A percentile compares a stretch with the other conserved stretches of the same genome.
phyloP scores from a whole-genome alignment of 1,140 invertebrate species.

The Phocides pigmalion region DNA sequence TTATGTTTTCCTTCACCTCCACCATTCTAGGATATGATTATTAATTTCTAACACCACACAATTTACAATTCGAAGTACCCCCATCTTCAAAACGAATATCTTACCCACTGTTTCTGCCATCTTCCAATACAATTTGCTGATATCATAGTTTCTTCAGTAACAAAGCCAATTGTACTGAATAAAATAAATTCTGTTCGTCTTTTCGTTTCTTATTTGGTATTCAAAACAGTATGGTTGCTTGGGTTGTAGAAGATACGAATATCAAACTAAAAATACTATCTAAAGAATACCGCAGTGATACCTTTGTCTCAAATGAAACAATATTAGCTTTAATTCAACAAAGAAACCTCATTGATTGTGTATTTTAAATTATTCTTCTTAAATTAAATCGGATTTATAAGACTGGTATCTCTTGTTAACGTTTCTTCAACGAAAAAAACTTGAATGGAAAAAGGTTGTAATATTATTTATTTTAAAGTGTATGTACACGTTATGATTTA shows the following conservation, averaged over 20 bases:
- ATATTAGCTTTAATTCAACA: slow-evolving; percentile 2
- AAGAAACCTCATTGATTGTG: neutral
- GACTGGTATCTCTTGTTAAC: no score
- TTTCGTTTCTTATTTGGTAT: neutral
- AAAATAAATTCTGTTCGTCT: neutral
- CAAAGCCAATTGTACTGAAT: neutral
- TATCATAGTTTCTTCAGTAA: slow-evolving; percentile 3
- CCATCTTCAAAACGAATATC: no score
- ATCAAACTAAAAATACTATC: slow-evolving; percentile 5
- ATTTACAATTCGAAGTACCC: no score
- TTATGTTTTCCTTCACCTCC: no score
- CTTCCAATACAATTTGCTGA: neutral
- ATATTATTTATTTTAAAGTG: no score
- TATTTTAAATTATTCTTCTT: neutral
- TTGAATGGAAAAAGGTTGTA: no score
- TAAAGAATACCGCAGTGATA: neutral
- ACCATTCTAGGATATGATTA: no score
- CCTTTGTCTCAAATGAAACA: neutral
- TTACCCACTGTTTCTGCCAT: neutral
- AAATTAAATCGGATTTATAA: no score
- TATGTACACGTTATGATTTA: no score
- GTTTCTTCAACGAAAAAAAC: no score
- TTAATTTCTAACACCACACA: no score
- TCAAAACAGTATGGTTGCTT: slow-evolving; percentile 1
- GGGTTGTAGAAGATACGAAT: neutral